Percentiles rank a stretch among this genome's conserved stretches.
These are phyloP conservation scores for Psylliodes chrysocephalus DNA, from an alignment of 2,888 invertebrate species.

Conservation along the genomic window DNA sequence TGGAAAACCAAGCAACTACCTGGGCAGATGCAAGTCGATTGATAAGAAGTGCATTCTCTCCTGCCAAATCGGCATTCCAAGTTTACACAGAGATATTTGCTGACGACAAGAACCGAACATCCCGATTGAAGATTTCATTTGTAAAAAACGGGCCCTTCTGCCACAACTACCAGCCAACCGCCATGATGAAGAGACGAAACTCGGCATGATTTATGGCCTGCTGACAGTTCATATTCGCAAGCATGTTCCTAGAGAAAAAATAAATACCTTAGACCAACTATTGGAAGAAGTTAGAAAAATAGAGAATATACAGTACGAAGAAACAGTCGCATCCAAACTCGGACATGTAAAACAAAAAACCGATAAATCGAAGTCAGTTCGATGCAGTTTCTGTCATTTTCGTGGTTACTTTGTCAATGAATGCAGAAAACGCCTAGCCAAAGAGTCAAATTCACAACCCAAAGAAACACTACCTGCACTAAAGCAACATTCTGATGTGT, in stretches of 20 bases:
- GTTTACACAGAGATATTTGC: slow-evolving; percentile 40
- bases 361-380: neutral
- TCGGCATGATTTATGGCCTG: slow-evolving; percentile 43
- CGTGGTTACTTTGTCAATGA: neutral
- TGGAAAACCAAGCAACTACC: slow-evolving; percentile 22
- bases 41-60: slow-evolving; percentile 39
- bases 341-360: neutral
- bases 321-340: neutral
- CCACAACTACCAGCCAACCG: slow-evolving; percentile 35
- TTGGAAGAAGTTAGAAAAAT: neutral
- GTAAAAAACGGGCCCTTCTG: slow-evolving; percentile 38
- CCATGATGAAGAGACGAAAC: slow-evolving; percentile 41
- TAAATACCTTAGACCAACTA: neutral
- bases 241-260: neutral
- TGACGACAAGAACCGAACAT: slow-evolving; percentile 26
- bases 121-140: slow-evolving; percentile 36
- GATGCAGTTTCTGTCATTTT: neutral
- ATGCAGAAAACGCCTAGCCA: too few relatives aligned
- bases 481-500: slow-evolving; percentile 20
- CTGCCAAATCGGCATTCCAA: slow-evolving; percentile 37
- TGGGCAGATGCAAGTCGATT: slow-evolving; percentile 34
- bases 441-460: too few relatives aligned
- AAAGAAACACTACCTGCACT: too few relatives aligned
- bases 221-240: neutral
- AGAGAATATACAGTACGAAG: neutral